These are phyloP conservation scores for Hydrolagus colliei DNA, from an alignment of 2,797 vertebrate species.

Conservation along the genomic window DNA sequence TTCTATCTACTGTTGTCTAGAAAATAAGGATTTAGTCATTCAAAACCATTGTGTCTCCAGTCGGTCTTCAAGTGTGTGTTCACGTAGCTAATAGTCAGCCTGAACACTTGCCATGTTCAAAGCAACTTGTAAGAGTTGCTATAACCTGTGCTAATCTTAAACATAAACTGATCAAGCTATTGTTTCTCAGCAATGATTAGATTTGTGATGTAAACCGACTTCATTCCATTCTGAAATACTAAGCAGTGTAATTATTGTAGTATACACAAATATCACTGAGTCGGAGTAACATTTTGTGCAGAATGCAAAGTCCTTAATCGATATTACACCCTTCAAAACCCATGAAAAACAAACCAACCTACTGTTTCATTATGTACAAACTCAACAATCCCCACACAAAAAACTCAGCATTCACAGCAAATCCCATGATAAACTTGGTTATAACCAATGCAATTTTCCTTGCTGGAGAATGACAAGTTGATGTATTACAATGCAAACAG, in stretches of 20 bases:
- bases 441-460: not conserved
- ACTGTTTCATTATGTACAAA: not conserved
- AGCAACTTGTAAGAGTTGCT: too few relatives aligned
- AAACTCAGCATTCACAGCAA: constrained; percentile 8
- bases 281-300: not conserved
- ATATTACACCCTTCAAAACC: not conserved
- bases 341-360: not conserved
- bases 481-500: constrained; percentile 18
- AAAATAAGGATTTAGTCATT: not conserved
- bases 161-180: not conserved
- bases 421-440: not conserved
- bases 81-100: not conserved
- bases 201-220: not conserved
- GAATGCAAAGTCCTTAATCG: not conserved
- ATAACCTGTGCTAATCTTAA: not conserved
- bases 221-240: constrained; percentile 9
- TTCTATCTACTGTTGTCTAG: too few relatives aligned
- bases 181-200: not conserved
- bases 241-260: not conserved
- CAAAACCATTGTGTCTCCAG: not conserved
- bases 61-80: too few relatives aligned
- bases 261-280: not conserved
- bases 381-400: too few relatives aligned
- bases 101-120: not conserved
- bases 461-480: constrained; percentile 8